Percentiles rank a stretch among this genome's conserved stretches.
These are phyloP conservation scores for Dicerorhinus sumatrensis DNA, from an alignment of 2,113 vertebrate genomes.

Conservation along the genomic window DNA sequence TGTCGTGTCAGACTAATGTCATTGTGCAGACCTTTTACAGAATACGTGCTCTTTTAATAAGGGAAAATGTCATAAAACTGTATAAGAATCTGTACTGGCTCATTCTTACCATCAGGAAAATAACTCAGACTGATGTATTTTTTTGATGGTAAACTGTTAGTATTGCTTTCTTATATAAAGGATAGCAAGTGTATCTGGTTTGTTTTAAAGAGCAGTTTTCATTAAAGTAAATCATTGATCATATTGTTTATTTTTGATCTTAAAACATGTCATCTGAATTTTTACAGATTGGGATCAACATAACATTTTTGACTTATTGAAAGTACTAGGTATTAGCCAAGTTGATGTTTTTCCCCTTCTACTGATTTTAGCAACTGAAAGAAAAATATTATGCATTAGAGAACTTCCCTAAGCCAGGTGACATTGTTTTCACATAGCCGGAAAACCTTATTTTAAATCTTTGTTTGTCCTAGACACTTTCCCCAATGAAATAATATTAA, in stretches of 20 bases:
- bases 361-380: neutral
- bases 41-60: neutral
- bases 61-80: neutral
- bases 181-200: neutral
- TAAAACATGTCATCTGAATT: neutral
- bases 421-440: neutral
- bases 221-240: neutral
- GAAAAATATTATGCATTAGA: neutral
- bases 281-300: neutral
- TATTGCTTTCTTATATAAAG: conserved; percentile 1
- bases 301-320: neutral
- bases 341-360: neutral
- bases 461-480: neutral
- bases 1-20: too few species aligned
- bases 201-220: neutral
- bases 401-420: neutral
- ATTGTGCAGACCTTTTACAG: neutral
- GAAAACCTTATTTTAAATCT: neutral
- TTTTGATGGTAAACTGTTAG: neutral
- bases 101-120: neutral
- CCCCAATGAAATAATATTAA: neutral
- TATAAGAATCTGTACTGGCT: neutral
- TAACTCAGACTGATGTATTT: neutral
- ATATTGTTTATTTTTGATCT: neutral
- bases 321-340: conserved; percentile 21